Evolutionary conservation across 2,888 invertebrate species (phyloP).

Genomic region (Latrodectus hesperus): DNA sequence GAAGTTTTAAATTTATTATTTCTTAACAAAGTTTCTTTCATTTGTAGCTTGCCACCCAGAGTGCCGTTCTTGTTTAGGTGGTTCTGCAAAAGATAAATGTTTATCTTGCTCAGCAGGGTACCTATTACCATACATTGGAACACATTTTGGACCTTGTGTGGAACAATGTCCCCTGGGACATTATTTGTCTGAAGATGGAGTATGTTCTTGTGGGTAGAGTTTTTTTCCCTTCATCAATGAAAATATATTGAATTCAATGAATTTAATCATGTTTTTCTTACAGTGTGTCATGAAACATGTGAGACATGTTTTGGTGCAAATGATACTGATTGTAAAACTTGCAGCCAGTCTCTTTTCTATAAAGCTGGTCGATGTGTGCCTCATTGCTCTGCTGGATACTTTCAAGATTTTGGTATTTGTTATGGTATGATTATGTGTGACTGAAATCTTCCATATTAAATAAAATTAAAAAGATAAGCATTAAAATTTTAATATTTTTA

Average conservation of each 20-base stretch:
- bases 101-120: constrained; percentile 57
- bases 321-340: constrained; percentile 50
- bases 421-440: constrained; percentile 19
- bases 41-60: constrained; percentile 55
- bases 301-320: constrained; percentile 51
- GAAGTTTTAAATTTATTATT: not conserved
- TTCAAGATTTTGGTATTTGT: constrained; percentile 39
- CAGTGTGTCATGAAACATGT: constrained; percentile 49
- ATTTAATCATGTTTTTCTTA: not conserved
- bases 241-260: not conserved
- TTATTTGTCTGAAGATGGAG: constrained; percentile 32
- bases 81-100: constrained; percentile 50
- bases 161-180: constrained; percentile 47
- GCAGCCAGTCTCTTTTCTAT: constrained; percentile 32
- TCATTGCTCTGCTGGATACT: constrained; percentile 50
- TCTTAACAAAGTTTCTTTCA: too few species aligned
- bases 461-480: too few species aligned
- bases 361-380: constrained; percentile 56
- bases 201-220: constrained; percentile 34
- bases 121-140: constrained; percentile 51
- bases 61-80: constrained; percentile 55
- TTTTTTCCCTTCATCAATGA: not conserved
- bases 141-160: constrained; percentile 59
- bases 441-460: too few species aligned
- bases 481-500: too few species aligned